phyloP scores from a whole-genome alignment of 2,888 invertebrate species.

The Camponotus fellah region DNA sequence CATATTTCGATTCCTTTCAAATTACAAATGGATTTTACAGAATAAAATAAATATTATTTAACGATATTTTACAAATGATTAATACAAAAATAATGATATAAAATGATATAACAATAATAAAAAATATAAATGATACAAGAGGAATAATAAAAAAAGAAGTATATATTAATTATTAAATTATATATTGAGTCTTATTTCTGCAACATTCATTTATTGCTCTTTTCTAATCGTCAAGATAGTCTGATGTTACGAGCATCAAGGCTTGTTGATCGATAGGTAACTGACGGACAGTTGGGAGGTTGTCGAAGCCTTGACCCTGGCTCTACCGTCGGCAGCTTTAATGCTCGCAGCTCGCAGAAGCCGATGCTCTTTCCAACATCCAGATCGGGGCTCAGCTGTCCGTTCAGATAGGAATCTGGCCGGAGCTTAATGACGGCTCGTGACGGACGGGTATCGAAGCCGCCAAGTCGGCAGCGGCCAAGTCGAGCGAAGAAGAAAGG shows the following conservation, averaged over 20 bases:
- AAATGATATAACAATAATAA: not conserved
- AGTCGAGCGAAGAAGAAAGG: conserved; percentile 62
- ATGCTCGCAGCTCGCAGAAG: conserved; percentile 71
- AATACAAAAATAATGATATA: not conserved
- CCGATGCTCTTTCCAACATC: conserved; percentile 70
- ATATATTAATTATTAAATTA: not conserved
- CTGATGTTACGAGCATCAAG: conserved; percentile 44
- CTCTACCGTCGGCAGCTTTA: conserved; percentile 75
- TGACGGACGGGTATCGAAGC: conserved; percentile 81
- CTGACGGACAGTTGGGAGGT: conserved; percentile 74
- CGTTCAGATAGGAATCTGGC: conserved; percentile 83
- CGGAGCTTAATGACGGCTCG: conserved; percentile 83
- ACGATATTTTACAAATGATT: not conserved
- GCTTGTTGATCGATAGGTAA: conserved; percentile 82
- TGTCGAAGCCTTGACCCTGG: conserved; percentile 81
- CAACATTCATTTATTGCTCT: not conserved
- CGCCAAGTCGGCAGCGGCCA: conserved; percentile 68
- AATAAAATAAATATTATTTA: not conserved
- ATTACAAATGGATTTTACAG: not conserved
- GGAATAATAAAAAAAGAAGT: not conserved
- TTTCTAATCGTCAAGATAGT: not conserved
- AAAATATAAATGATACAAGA: not conserved
- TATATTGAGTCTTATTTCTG: not conserved
- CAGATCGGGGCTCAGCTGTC: conserved; percentile 77
- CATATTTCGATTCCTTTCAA: not conserved